Evolutionary conservation across 2,888 invertebrate genomes (phyloP).

Genomic region (Habrosyne pyritoides): DNA sequence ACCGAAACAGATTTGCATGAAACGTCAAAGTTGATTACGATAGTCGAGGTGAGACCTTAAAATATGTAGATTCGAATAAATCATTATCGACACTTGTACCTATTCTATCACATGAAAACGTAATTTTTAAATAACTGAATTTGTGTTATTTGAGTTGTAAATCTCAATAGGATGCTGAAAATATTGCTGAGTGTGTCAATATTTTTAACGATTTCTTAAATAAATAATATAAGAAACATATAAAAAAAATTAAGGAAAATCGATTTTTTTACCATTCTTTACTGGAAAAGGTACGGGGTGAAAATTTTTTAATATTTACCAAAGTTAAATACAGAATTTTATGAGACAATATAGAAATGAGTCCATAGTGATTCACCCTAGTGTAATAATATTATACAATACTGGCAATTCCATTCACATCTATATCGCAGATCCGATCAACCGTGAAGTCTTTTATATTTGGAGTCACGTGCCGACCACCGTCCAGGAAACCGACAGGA

Average conservation of each 20-base stretch:
- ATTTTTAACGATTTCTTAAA: background rate
- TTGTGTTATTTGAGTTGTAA: constrained; percentile 4
- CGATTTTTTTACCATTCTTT: no score
- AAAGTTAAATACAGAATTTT: constrained; percentile 31
- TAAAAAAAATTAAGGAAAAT: no score
- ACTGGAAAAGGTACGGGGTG: no score
- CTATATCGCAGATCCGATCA: constrained; percentile 69
- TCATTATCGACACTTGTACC: constrained; percentile 36
- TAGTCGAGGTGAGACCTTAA: constrained; percentile 45
- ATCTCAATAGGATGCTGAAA: background rate
- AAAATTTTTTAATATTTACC: background rate
- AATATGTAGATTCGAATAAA: constrained; percentile 56
- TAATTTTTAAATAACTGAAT: background rate
- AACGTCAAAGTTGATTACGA: constrained; percentile 74
- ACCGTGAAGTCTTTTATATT: constrained; percentile 81
- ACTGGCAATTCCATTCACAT: constrained; percentile 80
- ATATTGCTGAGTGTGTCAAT: background rate
- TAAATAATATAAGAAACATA: no score
- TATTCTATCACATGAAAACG: constrained; percentile 2
- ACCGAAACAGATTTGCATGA: constrained; percentile 79
- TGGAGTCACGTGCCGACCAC: constrained; percentile 75
- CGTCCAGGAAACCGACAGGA: constrained; percentile 74
- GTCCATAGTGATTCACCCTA: constrained; percentile 45
- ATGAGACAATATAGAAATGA: constrained; percentile 33
- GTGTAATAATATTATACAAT: constrained; percentile 71